Percentiles rank a stretch among this genome's conserved stretches.
These are phyloP conservation scores for Dryobotodes eremita DNA, from an alignment of 2,888 invertebrate species.

Conservation along the genomic window DNA sequence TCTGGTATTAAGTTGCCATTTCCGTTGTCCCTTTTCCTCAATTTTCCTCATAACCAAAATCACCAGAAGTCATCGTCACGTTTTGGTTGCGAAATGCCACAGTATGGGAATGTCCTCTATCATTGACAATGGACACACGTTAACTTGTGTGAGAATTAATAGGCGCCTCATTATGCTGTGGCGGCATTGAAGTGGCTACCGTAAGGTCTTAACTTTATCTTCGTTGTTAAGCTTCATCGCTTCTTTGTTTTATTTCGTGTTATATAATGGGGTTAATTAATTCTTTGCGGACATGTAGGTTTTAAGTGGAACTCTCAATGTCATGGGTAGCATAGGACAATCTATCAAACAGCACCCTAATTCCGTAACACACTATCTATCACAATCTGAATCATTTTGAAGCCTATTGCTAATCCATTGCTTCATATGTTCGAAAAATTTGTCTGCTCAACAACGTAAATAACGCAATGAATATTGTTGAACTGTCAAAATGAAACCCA, in stretches of 20 bases:
- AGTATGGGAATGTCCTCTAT: constrained; percentile 77
- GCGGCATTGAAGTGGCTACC: constrained; percentile 74
- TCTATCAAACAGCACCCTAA: too few relatives aligned
- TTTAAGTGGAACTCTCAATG: neutral
- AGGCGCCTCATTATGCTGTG: constrained; percentile 72
- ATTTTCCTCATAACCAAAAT: constrained; percentile 32
- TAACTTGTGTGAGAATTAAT: constrained; percentile 81
- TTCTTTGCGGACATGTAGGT: constrained; percentile 9
- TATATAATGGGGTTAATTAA: constrained; percentile 55
- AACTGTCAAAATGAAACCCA: too few relatives aligned
- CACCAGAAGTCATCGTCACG: constrained; percentile 71
- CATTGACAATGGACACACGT: constrained; percentile 69
- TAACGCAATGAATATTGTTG: too few relatives aligned
- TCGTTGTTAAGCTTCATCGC: constrained; percentile 52
- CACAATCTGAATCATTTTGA: too few relatives aligned
- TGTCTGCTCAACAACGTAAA: too few relatives aligned
- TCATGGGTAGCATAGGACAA: neutral
- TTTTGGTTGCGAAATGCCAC: constrained; percentile 75
- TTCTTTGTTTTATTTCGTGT: constrained; percentile 47
- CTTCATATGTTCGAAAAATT: too few relatives aligned
- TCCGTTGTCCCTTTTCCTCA: constrained; percentile 16
- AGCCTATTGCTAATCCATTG: too few relatives aligned
- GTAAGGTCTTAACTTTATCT: constrained; percentile 62
- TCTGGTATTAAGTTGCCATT: neutral
- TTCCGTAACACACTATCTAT: too few relatives aligned